A percentile compares a stretch with the other conserved stretches of the same genome.
These are phyloP conservation scores for Pseudomyrmex flavicornis DNA, from an alignment of 1,140 invertebrate genomes.

Conservation along the genomic window DNA sequence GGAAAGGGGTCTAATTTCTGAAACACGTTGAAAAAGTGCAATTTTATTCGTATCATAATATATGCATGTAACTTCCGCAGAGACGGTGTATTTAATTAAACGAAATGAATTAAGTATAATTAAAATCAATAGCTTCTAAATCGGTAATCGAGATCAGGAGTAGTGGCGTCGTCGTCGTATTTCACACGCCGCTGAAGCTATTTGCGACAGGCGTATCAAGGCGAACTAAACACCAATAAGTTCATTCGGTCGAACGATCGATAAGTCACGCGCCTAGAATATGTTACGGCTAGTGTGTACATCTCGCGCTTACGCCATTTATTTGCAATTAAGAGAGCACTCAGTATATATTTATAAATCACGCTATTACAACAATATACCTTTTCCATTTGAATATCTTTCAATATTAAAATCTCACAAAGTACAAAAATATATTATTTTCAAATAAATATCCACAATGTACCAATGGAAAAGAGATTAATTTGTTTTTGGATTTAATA, in stretches of 20 bases:
- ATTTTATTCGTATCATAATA: too few relatives aligned
- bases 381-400: background rate
- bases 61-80: background rate
- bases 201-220: conserved; percentile 46
- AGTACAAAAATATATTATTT: too few relatives aligned
- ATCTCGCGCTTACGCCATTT: conserved; percentile 24
- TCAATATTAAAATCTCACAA: too few relatives aligned
- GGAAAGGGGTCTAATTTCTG: background rate
- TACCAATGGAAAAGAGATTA: too few relatives aligned
- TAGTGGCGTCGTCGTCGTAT: conserved; percentile 58
- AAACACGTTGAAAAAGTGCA: background rate
- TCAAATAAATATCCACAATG: too few relatives aligned
- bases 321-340: conserved; percentile 49
- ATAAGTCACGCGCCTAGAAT: conserved; percentile 65
- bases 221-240: conserved; percentile 61
- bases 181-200: conserved; percentile 64
- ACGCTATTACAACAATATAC: background rate
- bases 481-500: too few relatives aligned
- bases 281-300: conserved; percentile 21
- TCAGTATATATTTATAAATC: background rate
- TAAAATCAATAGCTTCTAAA: conserved; percentile 69
- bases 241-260: conserved; percentile 71
- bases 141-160: conserved; percentile 68
- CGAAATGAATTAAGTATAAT: conserved; percentile 60
- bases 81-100: conserved; percentile 54